A percentile compares a stretch with the other conserved stretches of the same genome.
Conservation (phyloP, 1,140 invertebrate species). For the Cecropterus lyciades region DNA sequence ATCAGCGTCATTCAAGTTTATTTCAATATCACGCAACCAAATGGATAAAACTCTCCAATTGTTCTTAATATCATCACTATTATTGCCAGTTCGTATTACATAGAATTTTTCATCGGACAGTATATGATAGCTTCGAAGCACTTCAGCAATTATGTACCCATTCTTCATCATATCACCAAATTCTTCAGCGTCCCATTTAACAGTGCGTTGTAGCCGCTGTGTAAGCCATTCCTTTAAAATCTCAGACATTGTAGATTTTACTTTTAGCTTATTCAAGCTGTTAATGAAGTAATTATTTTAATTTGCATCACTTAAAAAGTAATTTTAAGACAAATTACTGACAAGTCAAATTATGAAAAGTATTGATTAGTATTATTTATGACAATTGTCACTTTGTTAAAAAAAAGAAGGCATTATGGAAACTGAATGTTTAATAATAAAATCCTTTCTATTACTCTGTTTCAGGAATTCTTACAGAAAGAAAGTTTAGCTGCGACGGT, state of each 20-base stretch:
- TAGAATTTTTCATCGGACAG: constrained; percentile 71
- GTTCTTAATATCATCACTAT: constrained; percentile 72
- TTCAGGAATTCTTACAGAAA: no score
- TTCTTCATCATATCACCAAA: constrained; percentile 78
- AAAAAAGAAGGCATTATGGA: no score
- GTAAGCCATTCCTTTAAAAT: constrained; percentile 78
- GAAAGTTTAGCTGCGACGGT: no score
- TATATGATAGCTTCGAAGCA: constrained; percentile 67
- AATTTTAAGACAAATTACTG: no score
- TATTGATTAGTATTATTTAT: no score
- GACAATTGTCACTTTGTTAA: no score
- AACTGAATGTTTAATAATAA: no score
- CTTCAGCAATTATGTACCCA: constrained; percentile 63
- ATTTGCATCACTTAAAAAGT: no score
- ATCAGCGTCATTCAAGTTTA: constrained; percentile 77
- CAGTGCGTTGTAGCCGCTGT: constrained; percentile 59
- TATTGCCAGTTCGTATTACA: constrained; percentile 67
- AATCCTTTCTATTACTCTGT: no score
- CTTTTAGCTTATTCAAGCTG: no score
- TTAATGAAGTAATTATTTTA: no score
- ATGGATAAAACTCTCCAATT: constrained; percentile 81
- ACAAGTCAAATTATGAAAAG: no score
- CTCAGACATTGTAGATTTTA: constrained; percentile 60
- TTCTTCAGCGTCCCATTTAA: constrained; percentile 68
- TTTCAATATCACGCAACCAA: constrained; percentile 82